These are phyloP conservation scores for Sapayoa aenigma DNA, from an alignment of 2,113 vertebrate genomes.

Conservation along the genomic window DNA sequence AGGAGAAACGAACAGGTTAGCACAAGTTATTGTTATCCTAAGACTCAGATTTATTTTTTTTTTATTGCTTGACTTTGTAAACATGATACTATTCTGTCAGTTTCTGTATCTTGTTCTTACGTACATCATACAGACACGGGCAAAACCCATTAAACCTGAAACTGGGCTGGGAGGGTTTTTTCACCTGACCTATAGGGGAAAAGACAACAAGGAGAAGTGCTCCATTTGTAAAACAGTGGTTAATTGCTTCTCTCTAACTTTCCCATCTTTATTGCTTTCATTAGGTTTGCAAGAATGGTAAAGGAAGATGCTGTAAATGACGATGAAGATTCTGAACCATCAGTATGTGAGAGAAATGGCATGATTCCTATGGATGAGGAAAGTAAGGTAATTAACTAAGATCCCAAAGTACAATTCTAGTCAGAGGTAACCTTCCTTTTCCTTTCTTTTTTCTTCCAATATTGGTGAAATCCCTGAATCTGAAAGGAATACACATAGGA, in stretches of 20 bases:
- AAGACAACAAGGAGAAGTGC: not conserved
- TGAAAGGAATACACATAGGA: not conserved
- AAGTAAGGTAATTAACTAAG: constrained; percentile 52
- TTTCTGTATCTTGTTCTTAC: not conserved
- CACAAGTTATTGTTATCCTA: not conserved
- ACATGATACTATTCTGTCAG: not conserved
- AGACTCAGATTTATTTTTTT: not conserved
- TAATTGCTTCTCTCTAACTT: not conserved
- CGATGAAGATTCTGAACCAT: not conserved
- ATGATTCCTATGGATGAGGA: not conserved
- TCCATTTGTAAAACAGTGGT: not conserved
- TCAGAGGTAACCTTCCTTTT: not conserved
- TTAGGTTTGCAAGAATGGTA: constrained; percentile 50
- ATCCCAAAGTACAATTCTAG: not conserved
- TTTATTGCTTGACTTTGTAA: not conserved
- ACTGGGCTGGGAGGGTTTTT: not conserved
- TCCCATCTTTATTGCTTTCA: not conserved
- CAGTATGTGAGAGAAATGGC: not conserved
- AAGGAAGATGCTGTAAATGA: not conserved
- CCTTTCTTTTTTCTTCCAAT: not conserved
- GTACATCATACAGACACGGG: not conserved
- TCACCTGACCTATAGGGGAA: not conserved
- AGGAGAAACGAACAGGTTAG: not conserved
- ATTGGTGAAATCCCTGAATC: not conserved
- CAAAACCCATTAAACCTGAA: not conserved